phyloP scores from a whole-genome alignment of 2,888 invertebrate species.

The Dimorphilus gyrociliatus region DNA sequence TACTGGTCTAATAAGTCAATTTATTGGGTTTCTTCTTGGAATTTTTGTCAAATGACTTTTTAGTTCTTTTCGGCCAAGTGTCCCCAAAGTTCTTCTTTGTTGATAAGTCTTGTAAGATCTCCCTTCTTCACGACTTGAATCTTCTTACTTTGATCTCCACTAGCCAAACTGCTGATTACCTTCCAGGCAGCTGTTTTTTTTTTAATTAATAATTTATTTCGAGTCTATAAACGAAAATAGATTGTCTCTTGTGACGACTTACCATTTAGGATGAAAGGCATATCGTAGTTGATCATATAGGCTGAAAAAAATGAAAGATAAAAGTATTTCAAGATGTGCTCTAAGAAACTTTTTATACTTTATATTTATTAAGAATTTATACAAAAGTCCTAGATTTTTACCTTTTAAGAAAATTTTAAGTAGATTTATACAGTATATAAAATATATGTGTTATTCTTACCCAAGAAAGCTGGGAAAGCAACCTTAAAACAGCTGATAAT shows the following conservation, averaged over 20 bases:
- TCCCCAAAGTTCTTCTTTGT: constrained; percentile 7
- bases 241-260: constrained; percentile 1
- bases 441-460: constrained; percentile 15
- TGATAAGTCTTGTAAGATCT: constrained; percentile 8
- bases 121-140: constrained; percentile 9
- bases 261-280: constrained; percentile 10
- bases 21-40: too few relatives aligned
- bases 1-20: too few relatives aligned
- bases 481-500: constrained; percentile 66
- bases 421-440: too few relatives aligned
- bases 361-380: too few relatives aligned
- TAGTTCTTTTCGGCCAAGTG: too few relatives aligned
- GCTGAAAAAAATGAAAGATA: constrained; percentile 6
- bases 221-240: not conserved
- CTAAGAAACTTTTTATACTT: too few relatives aligned
- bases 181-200: constrained; percentile 7
- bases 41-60: too few relatives aligned
- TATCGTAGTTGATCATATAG: constrained; percentile 12
- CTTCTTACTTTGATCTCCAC: constrained; percentile 8
- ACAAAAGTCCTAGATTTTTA: too few relatives aligned
- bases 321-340: too few relatives aligned
- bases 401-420: too few relatives aligned
- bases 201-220: not conserved
- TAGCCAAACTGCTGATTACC: constrained; percentile 9
- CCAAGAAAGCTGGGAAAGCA: constrained; percentile 57